A percentile compares a stretch with the other conserved stretches of the same genome.
These are phyloP conservation scores for Herpailurus yagouaroundi DNA, from an alignment of 2,113 vertebrate species.

Conservation along the genomic window DNA sequence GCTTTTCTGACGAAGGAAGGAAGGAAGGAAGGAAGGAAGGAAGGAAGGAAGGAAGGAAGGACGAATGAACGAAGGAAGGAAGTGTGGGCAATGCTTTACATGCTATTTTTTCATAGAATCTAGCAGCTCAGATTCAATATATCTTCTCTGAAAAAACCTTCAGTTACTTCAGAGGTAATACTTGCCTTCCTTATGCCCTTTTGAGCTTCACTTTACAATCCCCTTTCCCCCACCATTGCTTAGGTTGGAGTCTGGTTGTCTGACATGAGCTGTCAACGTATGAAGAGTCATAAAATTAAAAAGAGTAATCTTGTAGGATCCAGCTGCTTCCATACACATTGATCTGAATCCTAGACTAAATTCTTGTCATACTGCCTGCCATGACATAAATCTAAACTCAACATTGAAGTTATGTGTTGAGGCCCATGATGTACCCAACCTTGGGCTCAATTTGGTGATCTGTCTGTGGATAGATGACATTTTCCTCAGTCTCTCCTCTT, in stretches of 20 bases:
- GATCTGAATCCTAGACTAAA: background rate
- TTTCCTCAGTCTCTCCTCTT: background rate
- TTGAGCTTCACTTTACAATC: background rate
- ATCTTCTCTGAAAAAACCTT: background rate
- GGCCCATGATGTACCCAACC: background rate
- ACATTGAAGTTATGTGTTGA: background rate
- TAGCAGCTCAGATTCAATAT: background rate
- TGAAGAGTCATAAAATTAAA: constrained; percentile 39
- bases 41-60: no score
- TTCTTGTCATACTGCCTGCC: background rate
- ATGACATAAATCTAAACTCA: background rate
- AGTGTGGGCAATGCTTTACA: background rate
- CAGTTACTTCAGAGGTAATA: background rate
- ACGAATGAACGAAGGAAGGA: no score
- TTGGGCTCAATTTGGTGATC: background rate
- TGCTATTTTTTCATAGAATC: background rate
- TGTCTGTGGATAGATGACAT: background rate
- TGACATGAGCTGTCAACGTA: constrained; percentile 17
- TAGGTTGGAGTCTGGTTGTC: background rate
- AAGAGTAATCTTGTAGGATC: background rate
- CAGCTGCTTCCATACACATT: background rate
- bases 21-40: accelerated
- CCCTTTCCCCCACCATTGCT: background rate
- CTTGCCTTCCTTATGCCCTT: background rate
- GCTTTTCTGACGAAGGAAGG: background rate